Conservation (phyloP, 2,797 vertebrate genomes). For the Denticeps clupeoides region DNA sequence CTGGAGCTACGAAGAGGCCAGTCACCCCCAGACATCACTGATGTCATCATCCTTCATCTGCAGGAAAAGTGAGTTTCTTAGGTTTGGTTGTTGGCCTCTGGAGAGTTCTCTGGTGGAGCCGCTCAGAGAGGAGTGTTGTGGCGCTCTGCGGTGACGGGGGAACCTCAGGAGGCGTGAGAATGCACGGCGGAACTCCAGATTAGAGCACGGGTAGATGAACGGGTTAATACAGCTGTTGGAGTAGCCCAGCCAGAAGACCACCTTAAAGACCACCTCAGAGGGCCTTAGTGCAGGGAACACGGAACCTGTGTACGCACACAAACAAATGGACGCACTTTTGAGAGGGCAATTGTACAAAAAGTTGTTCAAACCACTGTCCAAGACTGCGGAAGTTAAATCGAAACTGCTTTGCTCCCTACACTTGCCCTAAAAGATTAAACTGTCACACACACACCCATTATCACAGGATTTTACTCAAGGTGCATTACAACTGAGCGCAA, state of each 20-base stretch:
- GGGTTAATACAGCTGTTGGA: conserved; percentile 3
- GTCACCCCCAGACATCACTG: background rate
- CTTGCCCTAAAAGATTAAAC: too few relatives aligned
- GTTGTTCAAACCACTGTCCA: too few relatives aligned
- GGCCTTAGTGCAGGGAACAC: background rate
- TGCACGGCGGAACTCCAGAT: background rate
- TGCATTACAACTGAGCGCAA: too few relatives aligned
- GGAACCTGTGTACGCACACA: background rate
- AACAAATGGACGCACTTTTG: background rate
- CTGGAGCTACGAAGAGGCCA: background rate
- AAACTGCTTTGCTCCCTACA: too few relatives aligned
- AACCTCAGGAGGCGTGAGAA: background rate
- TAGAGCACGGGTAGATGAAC: background rate
- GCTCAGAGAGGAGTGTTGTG: background rate
- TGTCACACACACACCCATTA: too few relatives aligned
- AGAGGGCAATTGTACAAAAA: too few relatives aligned
- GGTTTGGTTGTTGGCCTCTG: background rate
- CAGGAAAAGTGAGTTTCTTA: background rate
- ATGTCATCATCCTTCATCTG: background rate
- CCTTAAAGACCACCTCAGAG: background rate
- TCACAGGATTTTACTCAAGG: too few relatives aligned
- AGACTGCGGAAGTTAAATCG: too few relatives aligned
- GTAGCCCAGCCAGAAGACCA: background rate
- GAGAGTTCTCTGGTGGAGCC: too few relatives aligned
- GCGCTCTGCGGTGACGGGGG: too few relatives aligned